Conservation (phyloP, 2,797 vertebrate species). For the Pseudocheirus occidentalis region DNA sequence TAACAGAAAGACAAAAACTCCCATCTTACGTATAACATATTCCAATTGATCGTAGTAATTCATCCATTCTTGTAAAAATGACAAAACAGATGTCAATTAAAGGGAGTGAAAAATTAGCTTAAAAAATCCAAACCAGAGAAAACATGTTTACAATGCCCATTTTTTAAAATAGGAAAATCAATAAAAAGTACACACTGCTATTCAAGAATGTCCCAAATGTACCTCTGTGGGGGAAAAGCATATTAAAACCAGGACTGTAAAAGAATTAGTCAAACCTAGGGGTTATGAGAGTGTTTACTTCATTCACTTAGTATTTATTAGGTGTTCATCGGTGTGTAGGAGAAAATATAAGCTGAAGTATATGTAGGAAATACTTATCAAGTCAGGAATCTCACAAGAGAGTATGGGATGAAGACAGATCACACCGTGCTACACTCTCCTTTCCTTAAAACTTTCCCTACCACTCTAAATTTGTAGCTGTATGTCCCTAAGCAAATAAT, state of each 20-base stretch:
- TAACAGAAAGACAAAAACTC: slow-evolving; percentile 5
- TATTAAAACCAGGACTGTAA: not conserved
- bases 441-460: not conserved
- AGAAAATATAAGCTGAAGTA: not conserved
- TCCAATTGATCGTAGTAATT: not conserved
- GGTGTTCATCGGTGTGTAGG: not conserved
- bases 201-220: not conserved
- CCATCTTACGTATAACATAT: not conserved
- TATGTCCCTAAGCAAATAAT: not conserved
- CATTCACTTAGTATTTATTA: not conserved
- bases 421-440: not conserved
- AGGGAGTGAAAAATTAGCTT: not conserved
- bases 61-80: not conserved
- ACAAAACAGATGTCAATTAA: no score
- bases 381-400: not conserved
- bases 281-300: not conserved
- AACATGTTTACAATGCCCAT: not conserved
- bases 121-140: not conserved
- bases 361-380: not conserved
- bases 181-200: not conserved
- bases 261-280: not conserved
- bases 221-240: not conserved
- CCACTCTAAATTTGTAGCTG: not conserved
- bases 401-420: not conserved
- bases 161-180: not conserved